phyloP scores from a whole-genome alignment of 1,140 invertebrate genomes.

The Drosophila ficusphila region DNA sequence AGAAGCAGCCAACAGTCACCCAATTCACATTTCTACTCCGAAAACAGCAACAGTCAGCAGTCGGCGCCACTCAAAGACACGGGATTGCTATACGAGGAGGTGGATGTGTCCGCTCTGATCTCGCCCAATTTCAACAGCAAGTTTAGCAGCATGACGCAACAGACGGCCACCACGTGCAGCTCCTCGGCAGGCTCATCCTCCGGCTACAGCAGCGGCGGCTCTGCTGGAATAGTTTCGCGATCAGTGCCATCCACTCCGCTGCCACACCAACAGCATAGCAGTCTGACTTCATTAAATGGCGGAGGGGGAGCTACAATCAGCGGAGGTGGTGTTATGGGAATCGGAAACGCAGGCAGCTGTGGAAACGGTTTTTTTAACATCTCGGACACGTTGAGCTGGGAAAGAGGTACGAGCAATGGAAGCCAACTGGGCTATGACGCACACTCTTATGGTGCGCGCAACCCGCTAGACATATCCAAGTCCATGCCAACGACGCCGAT shows the following conservation, averaged over 20 bases:
- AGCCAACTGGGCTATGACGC: conserved; percentile 2
- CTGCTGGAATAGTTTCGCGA: conserved; percentile 84
- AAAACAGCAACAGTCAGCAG: conserved; percentile 79
- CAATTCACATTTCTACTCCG: conserved; percentile 67
- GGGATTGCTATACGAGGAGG: conserved; percentile 60
- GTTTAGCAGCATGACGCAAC: conserved; percentile 63
- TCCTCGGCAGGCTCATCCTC: conserved; percentile 76
- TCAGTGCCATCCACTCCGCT: conserved; percentile 88
- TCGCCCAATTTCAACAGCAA: conserved; percentile 71
- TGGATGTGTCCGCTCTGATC: conserved; percentile 68
- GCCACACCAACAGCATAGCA: conserved; percentile 81
- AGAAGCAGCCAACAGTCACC: conserved; percentile 65
- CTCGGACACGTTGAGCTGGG: conserved; percentile 64
- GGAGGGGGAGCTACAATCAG: neutral
- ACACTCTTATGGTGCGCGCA: conserved; percentile 45
- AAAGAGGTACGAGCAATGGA: conserved; percentile 43
- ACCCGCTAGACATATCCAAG: conserved; percentile 85
- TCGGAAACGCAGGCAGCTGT: conserved; percentile 14
- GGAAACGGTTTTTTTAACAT: conserved; percentile 69
- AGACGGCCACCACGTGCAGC: conserved; percentile 70
- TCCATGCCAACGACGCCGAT: conserved; percentile 88
- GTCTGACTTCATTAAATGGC: conserved; percentile 30
- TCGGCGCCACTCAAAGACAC: conserved; percentile 46
- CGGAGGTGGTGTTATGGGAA: neutral
- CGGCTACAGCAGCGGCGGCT: conserved; percentile 74